A percentile compares a stretch with the other conserved stretches of the same genome.
Evolutionary conservation across 2,888 invertebrate genomes (phyloP).

Genomic region (Nasonia oneida): DNA sequence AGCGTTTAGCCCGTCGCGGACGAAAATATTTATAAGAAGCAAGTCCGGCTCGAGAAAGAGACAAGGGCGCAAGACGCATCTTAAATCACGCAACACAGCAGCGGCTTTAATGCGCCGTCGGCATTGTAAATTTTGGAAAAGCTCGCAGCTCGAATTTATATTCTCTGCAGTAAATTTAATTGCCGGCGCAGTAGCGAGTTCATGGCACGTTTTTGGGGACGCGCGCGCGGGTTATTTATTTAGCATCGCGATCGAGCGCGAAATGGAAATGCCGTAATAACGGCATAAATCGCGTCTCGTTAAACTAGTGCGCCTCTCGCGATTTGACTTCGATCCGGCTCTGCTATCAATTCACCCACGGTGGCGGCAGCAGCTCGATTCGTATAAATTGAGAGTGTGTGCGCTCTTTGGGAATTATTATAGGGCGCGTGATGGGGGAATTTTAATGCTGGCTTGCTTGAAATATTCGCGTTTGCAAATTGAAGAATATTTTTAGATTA

Average conservation of each 20-base stretch:
- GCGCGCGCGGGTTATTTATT: constrained; percentile 35
- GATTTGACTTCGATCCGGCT: constrained; percentile 19
- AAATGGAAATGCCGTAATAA: constrained; percentile 22
- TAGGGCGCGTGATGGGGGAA: neutral
- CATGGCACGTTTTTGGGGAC: constrained; percentile 23
- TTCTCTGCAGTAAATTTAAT: constrained; percentile 51
- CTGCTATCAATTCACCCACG: constrained; percentile 25
- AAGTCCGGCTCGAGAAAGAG: neutral
- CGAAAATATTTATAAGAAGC: neutral
- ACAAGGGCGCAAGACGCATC: neutral
- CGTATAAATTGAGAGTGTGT: constrained; percentile 34
- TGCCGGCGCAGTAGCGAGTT: neutral
- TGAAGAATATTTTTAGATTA: constrained; percentile 41
- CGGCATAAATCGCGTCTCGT: constrained; percentile 42
- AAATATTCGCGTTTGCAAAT: constrained; percentile 34
- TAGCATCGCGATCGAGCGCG: constrained; percentile 49
- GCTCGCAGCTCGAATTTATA: constrained; percentile 43
- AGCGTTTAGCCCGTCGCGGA: neutral
- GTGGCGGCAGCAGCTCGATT: neutral
- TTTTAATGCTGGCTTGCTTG: neutral
- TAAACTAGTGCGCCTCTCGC: neutral
- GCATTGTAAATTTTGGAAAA: constrained; percentile 51
- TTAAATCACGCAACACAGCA: constrained; percentile 39
- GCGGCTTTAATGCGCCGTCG: constrained; percentile 23
- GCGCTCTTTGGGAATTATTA: constrained; percentile 32